These are phyloP conservation scores for Pollachius pollachius DNA, from an alignment of 2,113 vertebrate species.

Conservation along the genomic window DNA sequence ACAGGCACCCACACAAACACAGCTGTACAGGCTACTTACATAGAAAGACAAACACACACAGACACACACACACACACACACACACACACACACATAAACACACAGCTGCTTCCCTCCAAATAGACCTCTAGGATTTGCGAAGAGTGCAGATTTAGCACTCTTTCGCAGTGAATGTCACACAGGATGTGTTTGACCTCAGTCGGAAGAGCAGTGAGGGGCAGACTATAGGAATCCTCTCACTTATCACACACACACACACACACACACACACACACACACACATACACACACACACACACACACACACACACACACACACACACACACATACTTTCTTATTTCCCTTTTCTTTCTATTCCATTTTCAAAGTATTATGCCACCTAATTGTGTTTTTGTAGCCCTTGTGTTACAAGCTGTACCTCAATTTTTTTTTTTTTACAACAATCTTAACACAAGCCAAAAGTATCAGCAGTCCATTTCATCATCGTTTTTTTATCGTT, in stretches of 20 bases:
- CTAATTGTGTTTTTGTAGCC: no score
- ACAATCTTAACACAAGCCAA: conserved; percentile 5
- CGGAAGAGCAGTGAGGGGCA: conserved; percentile 16
- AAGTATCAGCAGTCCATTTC: not conserved
- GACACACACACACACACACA: not conserved
- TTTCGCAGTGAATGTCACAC: conserved; percentile 41
- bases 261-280: not conserved
- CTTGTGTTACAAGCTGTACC: no score
- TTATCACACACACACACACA: not conserved
- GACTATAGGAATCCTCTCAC: conserved; percentile 16
- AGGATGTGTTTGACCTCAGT: conserved; percentile 36
- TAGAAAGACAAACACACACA: not conserved
- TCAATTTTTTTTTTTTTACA: conserved; percentile 21
- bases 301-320: not conserved
- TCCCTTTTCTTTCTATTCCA: conserved; percentile 31
- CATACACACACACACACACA: not conserved
- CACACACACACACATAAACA: not conserved
- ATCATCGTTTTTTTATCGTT: not conserved
- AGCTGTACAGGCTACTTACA: not conserved
- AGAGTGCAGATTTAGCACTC: conserved; percentile 36
- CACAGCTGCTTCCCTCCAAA: conserved; percentile 17
- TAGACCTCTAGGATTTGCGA: conserved; percentile 32
- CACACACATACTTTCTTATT: conserved; percentile 3
- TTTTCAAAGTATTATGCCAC: conserved; percentile 19
- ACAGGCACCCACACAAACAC: no score